These are phyloP conservation scores for Drosophila hydei DNA, from an alignment of 1,140 invertebrate genomes.

Conservation along the genomic window DNA sequence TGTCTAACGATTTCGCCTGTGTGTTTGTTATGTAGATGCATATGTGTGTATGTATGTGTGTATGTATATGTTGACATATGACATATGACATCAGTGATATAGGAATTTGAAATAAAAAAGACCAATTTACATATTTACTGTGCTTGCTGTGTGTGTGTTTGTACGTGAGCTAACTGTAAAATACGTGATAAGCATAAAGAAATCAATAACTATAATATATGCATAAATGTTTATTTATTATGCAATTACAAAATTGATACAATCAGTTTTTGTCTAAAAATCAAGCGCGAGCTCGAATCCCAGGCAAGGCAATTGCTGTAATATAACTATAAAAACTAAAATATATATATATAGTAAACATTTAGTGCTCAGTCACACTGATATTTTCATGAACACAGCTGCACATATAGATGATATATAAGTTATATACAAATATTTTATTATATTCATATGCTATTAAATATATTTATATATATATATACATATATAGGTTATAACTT, in stretches of 20 bases:
- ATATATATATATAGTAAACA: no score
- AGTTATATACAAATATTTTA: no score
- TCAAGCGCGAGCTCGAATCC: no score
- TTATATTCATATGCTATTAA: no score
- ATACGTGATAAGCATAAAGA: slow-evolving; percentile 16
- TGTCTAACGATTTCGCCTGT: slow-evolving; percentile 3
- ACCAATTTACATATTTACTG: slow-evolving; percentile 4
- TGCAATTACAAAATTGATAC: neutral
- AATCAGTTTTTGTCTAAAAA: neutral
- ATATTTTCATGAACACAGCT: no score
- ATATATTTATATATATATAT: no score
- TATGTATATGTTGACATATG: neutral
- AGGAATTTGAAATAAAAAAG: slow-evolving; percentile 22
- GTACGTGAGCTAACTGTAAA: slow-evolving; percentile 19
- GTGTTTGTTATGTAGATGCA: neutral
- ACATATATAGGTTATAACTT: no score
- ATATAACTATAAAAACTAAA: no score
- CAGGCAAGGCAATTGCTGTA: no score
- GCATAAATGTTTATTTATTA: neutral
- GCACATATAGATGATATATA: no score
- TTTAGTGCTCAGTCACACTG: no score
- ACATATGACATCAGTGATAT: slow-evolving; percentile 36
- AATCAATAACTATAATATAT: slow-evolving; percentile 7
- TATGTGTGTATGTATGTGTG: no score
- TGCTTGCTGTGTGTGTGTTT: slow-evolving; percentile 17